Evolutionary conservation across 2,113 vertebrate species (phyloP).

Genomic region (Ascaphus truei): DNA sequence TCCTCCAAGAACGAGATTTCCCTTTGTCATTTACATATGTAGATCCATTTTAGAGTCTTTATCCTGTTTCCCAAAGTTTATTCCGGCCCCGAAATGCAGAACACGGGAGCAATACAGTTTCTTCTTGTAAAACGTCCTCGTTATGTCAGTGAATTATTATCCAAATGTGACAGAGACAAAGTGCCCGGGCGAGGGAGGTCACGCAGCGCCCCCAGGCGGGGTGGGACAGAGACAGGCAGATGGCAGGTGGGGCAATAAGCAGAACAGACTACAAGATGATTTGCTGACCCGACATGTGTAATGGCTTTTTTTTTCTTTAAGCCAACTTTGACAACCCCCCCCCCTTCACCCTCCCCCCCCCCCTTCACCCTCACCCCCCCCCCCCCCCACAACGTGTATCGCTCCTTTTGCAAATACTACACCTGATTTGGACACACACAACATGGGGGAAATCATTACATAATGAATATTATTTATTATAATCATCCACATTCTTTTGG

Average conservation of each 20-base stretch:
- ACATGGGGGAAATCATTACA: too few species aligned
- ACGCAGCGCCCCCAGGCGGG: not conserved
- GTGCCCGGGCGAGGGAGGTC: too few species aligned
- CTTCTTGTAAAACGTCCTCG: not conserved
- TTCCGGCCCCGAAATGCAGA: too few species aligned
- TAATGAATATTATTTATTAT: too few species aligned
- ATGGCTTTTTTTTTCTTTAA: not conserved
- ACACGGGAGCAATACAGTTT: too few species aligned
- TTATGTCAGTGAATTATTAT: not conserved
- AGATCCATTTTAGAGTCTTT: not conserved
- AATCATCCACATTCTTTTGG: too few species aligned
- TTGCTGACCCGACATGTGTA: not conserved
- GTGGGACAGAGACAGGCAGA: constrained; percentile 5
- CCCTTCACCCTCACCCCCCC: too few species aligned
- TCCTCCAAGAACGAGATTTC: too few species aligned
- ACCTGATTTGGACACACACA: too few species aligned
- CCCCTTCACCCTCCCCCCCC: not conserved
- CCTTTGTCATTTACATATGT: not conserved
- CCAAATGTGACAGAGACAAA: not conserved
- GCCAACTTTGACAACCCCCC: not conserved
- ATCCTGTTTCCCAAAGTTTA: too few species aligned
- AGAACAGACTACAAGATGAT: not conserved
- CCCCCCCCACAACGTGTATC: too few species aligned
- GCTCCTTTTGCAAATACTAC: too few species aligned
- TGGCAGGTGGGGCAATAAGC: constrained; percentile 14